Evolutionary conservation across 2,797 vertebrate species (phyloP).

Genomic region (Poeciliopsis gracilis): DNA sequence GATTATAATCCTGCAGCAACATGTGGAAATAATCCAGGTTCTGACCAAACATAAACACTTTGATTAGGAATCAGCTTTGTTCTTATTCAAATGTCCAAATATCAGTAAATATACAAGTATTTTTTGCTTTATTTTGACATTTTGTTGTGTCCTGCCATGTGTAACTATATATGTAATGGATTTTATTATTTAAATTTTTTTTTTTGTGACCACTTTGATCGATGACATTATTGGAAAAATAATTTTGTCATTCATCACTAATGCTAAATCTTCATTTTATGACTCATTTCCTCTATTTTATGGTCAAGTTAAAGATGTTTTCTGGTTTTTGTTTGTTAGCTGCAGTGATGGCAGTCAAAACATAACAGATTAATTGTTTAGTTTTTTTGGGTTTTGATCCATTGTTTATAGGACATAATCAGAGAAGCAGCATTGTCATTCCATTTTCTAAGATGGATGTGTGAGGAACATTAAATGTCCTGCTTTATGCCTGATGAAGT

Average conservation of each 20-base stretch:
- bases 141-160: constrained; percentile 27
- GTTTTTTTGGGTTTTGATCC: constrained; percentile 10
- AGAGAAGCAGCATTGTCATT: constrained; percentile 49
- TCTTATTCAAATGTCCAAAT: constrained; percentile 30
- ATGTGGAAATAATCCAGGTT: constrained; percentile 15
- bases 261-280: constrained; percentile 8
- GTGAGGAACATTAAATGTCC: constrained; percentile 33
- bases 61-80: constrained; percentile 21
- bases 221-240: constrained; percentile 13
- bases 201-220: constrained; percentile 6
- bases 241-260: constrained; percentile 10
- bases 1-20: constrained; percentile 1
- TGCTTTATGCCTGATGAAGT: constrained; percentile 26
- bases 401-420: constrained; percentile 18
- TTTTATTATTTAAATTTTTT: too few species aligned
- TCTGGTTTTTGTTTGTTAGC: constrained; percentile 14
- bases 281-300: constrained; percentile 8
- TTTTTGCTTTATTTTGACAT: constrained; percentile 15
- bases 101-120: constrained; percentile 32
- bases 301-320: constrained; percentile 20
- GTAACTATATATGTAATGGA: constrained; percentile 19
- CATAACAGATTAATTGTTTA: constrained; percentile 1
- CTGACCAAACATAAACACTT: constrained; percentile 9
- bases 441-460: constrained; percentile 22
- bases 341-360: constrained; percentile 20